These are phyloP conservation scores for Gnathonemus echidnorhynchus DNA, from an alignment of 2,113 vertebrate species.

Conservation along the genomic window DNA sequence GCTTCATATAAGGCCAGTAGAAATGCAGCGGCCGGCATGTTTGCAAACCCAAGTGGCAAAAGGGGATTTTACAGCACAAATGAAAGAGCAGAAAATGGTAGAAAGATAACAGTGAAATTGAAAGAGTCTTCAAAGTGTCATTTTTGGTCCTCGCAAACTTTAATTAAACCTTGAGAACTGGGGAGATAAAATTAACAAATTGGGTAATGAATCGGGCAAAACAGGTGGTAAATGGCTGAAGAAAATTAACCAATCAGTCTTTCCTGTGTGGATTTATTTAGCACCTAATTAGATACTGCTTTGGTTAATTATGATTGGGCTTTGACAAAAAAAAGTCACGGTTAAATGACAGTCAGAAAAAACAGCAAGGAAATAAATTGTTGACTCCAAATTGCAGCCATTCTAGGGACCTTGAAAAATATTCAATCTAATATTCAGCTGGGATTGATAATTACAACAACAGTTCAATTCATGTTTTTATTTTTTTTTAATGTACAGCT, in stretches of 20 bases:
- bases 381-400: slow-evolving; percentile 6
- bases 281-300: slow-evolving; percentile 68
- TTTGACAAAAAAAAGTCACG: slow-evolving; percentile 42
- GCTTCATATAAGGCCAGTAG: too few species aligned
- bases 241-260: slow-evolving; percentile 71
- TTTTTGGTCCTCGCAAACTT: slow-evolving; percentile 58
- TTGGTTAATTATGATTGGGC: slow-evolving; percentile 70
- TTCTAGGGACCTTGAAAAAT: slow-evolving; percentile 11
- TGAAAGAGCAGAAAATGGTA: slow-evolving; percentile 38
- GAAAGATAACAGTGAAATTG: slow-evolving; percentile 33
- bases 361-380: slow-evolving; percentile 34
- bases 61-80: slow-evolving; percentile 15
- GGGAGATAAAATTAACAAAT: slow-evolving; percentile 69
- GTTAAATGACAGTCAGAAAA: slow-evolving; percentile 54
- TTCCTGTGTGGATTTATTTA: slow-evolving; percentile 65
- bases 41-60: slow-evolving; percentile 13
- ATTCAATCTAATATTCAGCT: neutral
- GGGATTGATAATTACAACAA: neutral
- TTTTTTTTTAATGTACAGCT: neutral
- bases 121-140: slow-evolving; percentile 61
- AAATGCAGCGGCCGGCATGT: too few species aligned
- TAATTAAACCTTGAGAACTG: slow-evolving; percentile 61
- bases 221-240: slow-evolving; percentile 67
- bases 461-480: neutral
- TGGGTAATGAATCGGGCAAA: slow-evolving; percentile 66